Evolutionary conservation across 2,113 vertebrate genomes (phyloP), one percentile per base, ranked within the genome.

Genomic region (Oceanites oceanicus): DNA sequence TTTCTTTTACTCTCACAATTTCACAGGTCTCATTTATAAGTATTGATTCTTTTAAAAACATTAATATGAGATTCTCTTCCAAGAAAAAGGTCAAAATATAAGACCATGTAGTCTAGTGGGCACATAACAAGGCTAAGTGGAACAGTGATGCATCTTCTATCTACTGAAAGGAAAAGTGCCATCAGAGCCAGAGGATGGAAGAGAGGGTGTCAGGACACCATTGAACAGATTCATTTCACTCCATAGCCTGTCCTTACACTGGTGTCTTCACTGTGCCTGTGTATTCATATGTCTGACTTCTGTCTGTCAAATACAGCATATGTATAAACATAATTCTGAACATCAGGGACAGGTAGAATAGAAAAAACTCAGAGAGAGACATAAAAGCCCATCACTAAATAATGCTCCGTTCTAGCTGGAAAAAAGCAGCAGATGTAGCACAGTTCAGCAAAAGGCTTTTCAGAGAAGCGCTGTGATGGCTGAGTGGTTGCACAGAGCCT

Each of bases 181-280:
- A 47, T 58, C 50, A 80, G 45, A 92, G 27, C 11, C 0, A 0
- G 29, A 77, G 32, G 29, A 29, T 53, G 29, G 30, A 71, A 53
- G 38, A 73, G 30, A n/a, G 26, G 23, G 32, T 63, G 36, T n/a
- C 63, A 88, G 47, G 63, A 88, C 11, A 13, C 29, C 34, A 22
- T 1, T 16, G 55, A 90, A 34, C 2, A 89, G 45, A 62, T 29
- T 58, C 0, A 49, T 68, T 79, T 86, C 40, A 16, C 9, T 75
- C 32, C 15, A 19, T 2, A 38, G 27, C 18, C 40, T 61, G 3
- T 29, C 45, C 6, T 0, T 44, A 45, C 11, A 3, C 9, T 11
- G 7, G 7, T 32, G 7, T 67, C 38, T 59, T 89, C 76, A 20
- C 34, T 36, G 47, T 55, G 53, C 22, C 23, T 81, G 8, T 27